Evolutionary conservation across 2,113 vertebrate species (phyloP), one percentile per base, ranked within the genome.

Genomic region (Alectura lathami): DNA sequence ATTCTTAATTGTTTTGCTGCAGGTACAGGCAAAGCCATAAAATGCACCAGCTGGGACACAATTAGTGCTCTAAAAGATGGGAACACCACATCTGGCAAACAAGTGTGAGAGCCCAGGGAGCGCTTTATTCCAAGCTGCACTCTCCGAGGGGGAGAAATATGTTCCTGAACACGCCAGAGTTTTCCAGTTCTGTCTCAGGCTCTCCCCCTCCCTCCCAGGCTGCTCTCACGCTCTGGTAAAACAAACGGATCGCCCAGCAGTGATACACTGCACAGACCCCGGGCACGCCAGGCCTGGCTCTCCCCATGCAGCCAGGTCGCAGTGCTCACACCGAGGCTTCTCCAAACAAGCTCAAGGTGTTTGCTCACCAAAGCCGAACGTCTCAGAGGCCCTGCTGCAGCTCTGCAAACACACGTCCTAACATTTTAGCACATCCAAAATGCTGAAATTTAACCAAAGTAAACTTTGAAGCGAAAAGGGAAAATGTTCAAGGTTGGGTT

Each of bases 51-150:
- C 74, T 97, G 93, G 94, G 94, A 91, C 96, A 91, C 90, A 97
- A 97, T 96, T 92, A 95, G 26, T 5, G 17, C 63, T 95, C 64
- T 40, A 81, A 94, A 83, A 94, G 78, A 40, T 2, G 11, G 64
- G 47, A 62, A 96, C 97, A 91, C 32, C 76, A 95, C 92, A 96
- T 95, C 94, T 97, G 95, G 96, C 79, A 87, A 80, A 64, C 40
- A 51, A 90, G 80, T 5, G 47, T 82, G 91, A 79, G 84, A 92
- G 75, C 91, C 84, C 67, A 47, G 91, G 89, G 94, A 97, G 56
- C 0, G 1, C 59, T 94, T 87, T 40, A 48, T 51, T 86, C 57
- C 60, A 63, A 90, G 29, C 75, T 7, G 3, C 20, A 3, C 66
- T 32, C 79, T 94, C 94, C 60, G 6, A 45, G 63, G 60, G 54